Evolutionary conservation across 2,797 vertebrate species (phyloP).

Genomic region (Momotus momota): DNA sequence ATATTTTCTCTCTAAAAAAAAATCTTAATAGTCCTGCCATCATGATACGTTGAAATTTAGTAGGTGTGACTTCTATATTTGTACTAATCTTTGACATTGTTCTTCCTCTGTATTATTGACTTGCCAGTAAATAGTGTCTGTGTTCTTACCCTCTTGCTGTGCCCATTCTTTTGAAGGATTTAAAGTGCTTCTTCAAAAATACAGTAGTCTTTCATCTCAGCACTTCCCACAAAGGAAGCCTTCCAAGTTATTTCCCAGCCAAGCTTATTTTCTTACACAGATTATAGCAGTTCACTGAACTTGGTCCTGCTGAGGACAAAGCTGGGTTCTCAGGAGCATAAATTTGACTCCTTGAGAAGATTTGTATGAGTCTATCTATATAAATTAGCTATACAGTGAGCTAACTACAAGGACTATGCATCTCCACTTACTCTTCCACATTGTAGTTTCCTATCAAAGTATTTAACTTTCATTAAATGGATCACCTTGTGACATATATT

Average conservation of each 20-base stretch:
- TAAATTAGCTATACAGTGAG: not conserved
- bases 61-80: slow-evolving; percentile 1
- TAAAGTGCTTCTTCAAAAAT: slow-evolving; percentile 39
- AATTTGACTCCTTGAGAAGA: slow-evolving; percentile 40
- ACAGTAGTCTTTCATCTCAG: slow-evolving; percentile 56
- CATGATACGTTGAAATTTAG: not conserved
- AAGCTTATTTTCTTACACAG: slow-evolving; percentile 62
- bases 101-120: not conserved
- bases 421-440: not conserved
- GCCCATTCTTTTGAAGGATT: slow-evolving; percentile 53
- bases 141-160: slow-evolving; percentile 28
- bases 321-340: slow-evolving; percentile 26
- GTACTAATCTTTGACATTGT: slow-evolving; percentile 36
- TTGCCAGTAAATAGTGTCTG: slow-evolving; percentile 15
- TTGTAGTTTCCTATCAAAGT: not conserved
- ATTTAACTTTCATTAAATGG: not conserved
- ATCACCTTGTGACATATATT: not conserved
- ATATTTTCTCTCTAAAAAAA: not conserved
- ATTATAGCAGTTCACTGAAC: slow-evolving; percentile 67
- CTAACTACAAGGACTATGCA: not conserved
- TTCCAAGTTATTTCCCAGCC: slow-evolving; percentile 63
- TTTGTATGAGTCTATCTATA: not conserved
- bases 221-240: slow-evolving; percentile 46
- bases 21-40: not conserved
- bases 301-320: slow-evolving; percentile 54